Conservation (phyloP, 2,113 vertebrate genomes). For the Ceyx cyanopectus region DNA sequence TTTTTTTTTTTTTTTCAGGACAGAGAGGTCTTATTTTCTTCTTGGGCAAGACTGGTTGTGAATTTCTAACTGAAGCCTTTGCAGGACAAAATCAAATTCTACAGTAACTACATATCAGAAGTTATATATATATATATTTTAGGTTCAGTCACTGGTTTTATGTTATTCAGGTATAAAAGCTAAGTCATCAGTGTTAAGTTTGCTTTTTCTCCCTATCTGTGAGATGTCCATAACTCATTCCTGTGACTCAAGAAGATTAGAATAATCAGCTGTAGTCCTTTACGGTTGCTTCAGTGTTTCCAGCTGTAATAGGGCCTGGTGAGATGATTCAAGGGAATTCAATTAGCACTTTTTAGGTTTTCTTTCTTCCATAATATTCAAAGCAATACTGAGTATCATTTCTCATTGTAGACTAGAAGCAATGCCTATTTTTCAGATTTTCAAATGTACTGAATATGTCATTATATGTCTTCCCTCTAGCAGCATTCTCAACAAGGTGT, state of each 20-base stretch:
- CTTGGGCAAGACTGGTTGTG: background rate
- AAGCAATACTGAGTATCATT: constrained; percentile 44
- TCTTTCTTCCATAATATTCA: constrained; percentile 62
- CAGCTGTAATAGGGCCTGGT: constrained; percentile 3
- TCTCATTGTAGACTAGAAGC: constrained; percentile 48
- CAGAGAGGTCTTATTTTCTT: background rate
- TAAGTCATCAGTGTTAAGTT: background rate
- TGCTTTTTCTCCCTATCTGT: background rate
- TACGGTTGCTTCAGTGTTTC: background rate
- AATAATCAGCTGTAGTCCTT: background rate
- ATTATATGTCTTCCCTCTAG: background rate
- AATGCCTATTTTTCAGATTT: constrained; percentile 55
- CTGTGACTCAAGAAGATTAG: background rate
- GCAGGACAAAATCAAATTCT: background rate
- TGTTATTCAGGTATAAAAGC: background rate
- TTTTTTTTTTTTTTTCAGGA: background rate
- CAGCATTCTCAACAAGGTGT: background rate
- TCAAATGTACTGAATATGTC: background rate
- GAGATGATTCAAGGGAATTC: constrained; percentile 54
- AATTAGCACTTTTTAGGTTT: constrained; percentile 67
- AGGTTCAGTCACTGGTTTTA: background rate
- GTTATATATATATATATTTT: background rate
- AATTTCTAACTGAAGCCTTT: background rate
- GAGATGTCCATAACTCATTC: background rate
- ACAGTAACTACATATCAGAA: background rate